Evolutionary conservation across 2,888 invertebrate species (phyloP).

Genomic region (Sericinus montela): DNA sequence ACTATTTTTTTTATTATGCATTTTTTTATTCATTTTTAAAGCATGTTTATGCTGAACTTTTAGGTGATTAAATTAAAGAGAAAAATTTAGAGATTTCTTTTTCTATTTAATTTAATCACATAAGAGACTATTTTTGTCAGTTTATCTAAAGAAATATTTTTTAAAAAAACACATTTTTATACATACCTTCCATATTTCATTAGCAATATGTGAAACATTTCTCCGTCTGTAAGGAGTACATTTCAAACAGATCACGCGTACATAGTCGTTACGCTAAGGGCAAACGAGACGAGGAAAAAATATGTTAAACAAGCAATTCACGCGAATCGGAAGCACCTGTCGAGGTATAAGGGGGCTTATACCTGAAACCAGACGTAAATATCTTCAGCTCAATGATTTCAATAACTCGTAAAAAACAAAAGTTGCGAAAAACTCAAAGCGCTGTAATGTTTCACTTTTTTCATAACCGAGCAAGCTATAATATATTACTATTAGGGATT

Average conservation of each 20-base stretch:
- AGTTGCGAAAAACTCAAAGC: constrained; percentile 18
- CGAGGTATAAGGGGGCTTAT: constrained; percentile 40
- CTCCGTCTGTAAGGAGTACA: constrained; percentile 15
- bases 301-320: constrained; percentile 73
- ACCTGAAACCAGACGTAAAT: constrained; percentile 33
- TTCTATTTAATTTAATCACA: no score
- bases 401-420: constrained; percentile 19
- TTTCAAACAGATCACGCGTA: constrained; percentile 46
- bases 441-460: constrained; percentile 12
- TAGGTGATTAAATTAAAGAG: no score
- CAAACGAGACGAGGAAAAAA: constrained; percentile 61
- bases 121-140: no score
- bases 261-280: constrained; percentile 59
- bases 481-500: no score
- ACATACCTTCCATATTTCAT: neutral
- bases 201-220: neutral
- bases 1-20: no score
- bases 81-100: no score
- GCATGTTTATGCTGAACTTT: no score
- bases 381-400: constrained; percentile 15
- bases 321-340: constrained; percentile 61
- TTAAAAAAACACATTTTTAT: no score
- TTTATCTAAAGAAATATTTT: no score
- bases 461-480: neutral
- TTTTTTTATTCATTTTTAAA: no score